A percentile compares a stretch with the other conserved stretches of the same genome.
Evolutionary conservation across 2,888 invertebrate species (phyloP).

Genomic region (Balanococcus diminutus): DNA sequence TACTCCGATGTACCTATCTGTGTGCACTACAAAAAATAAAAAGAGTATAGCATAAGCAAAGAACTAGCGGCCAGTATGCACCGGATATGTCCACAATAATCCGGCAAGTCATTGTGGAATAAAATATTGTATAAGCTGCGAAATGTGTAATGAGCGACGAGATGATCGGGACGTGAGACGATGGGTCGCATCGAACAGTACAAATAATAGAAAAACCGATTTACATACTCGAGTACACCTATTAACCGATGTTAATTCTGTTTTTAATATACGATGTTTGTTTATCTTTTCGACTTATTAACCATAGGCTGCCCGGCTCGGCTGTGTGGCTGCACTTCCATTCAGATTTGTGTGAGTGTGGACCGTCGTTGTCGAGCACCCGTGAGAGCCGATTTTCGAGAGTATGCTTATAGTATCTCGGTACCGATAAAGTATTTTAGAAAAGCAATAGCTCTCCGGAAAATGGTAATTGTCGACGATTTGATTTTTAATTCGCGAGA

Average conservation of each 20-base stretch:
- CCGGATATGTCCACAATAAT: constrained; percentile 52
- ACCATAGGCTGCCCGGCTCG: neutral
- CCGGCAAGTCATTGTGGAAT: constrained; percentile 47
- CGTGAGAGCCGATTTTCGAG: neutral
- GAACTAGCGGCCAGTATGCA: neutral
- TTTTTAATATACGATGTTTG: constrained; percentile 26
- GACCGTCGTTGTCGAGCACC: neutral
- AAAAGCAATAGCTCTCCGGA: neutral
- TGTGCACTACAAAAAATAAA: no score
- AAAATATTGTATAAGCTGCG: constrained; percentile 30
- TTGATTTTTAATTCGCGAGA: neutral
- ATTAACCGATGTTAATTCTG: constrained; percentile 47
- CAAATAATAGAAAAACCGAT: constrained; percentile 43
- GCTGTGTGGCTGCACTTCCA: no score
- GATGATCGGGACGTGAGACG: neutral
- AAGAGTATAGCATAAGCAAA: no score
- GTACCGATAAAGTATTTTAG: neutral
- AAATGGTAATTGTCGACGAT: neutral
- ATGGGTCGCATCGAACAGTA: constrained; percentile 14
- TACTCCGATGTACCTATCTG: no score
- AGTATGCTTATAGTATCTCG: neutral
- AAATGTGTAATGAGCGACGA: neutral
- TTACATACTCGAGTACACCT: constrained; percentile 49
- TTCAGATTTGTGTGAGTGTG: no score
- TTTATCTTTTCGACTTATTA: constrained; percentile 39